Base-by-base conservation (phyloP, 2,888 invertebrate species). In the Perdita meconis region DNA sequence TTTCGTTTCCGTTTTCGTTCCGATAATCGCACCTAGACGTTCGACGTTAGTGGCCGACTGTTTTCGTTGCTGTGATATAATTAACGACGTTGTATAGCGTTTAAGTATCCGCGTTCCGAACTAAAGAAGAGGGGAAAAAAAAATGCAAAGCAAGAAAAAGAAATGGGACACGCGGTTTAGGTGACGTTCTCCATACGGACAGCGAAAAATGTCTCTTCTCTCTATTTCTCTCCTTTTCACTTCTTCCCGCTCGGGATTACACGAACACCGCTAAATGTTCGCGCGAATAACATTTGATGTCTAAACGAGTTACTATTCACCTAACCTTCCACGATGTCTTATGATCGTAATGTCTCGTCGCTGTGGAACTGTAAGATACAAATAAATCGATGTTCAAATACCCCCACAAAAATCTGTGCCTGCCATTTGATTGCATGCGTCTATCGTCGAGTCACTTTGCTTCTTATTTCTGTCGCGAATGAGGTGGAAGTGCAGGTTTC, bases 51-150 rank as follows among this genome's bases (percentile, higher is more conserved):
- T 75, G 74, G 71, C 82, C 80, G 84, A 82, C 84, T 85, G 85
- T 85, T 84, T 84, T 85, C 78, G 85, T 84, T 83, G 78, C 84
- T 85, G 84, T 85, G 84, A 85, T 85, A 84, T 79, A 71, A 78
- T 74, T 78, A 69, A 74, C 26, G 67, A 78, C 68, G 68, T 65
- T 57, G 56, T 80, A 78, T 77, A 84, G 59, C 64, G 70, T 75
- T 68, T 53, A 68, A 67, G 38, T 50, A 47, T 70, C 40, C 34
- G 42, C 40, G 47, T 19, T 38, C 57, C 47, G 57, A 38, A n/a
- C n/a, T n/a, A n/a, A n/a, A n/a, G n/a, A n/a, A n/a, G n/a, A n/a
- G n/a, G n/a, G n/a, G n/a, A n/a, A n/a, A n/a, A n/a, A n/a, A n/a
- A n/a, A n/a, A n/a, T n/a, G n/a, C n/a, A n/a, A n/a, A n/a, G n/a